These are phyloP conservation scores for Brachyhypopomus occidentalis DNA, from an alignment of 2,113 vertebrate species.

Conservation along the genomic window DNA sequence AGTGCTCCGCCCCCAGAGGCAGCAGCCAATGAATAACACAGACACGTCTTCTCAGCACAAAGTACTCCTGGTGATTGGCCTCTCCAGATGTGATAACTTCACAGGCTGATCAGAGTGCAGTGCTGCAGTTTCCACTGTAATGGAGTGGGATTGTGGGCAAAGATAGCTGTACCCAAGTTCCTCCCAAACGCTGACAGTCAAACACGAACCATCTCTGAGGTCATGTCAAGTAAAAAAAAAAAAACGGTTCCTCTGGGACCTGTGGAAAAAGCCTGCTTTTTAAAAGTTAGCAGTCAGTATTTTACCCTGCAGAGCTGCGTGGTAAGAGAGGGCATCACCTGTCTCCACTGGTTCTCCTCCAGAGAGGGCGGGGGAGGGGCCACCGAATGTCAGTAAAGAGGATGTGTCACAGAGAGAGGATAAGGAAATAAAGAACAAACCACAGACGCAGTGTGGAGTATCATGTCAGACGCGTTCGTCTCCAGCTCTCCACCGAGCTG, in stretches of 20 bases:
- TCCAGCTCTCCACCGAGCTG: no score
- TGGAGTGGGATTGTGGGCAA: neutral
- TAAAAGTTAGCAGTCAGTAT: neutral
- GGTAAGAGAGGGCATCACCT: neutral
- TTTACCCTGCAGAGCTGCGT: neutral
- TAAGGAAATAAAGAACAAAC: neutral
- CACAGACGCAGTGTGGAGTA: no score
- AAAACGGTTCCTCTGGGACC: neutral
- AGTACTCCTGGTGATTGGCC: neutral
- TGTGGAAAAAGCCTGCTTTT: neutral
- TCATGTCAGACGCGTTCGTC: no score
- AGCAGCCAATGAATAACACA: constrained; percentile 1
- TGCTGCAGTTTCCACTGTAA: no score
- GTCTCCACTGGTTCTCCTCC: neutral
- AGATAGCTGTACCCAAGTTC: neutral
- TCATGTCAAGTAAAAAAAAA: neutral
- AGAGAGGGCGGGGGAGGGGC: neutral
- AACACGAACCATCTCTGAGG: neutral
- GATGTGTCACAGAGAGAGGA: neutral
- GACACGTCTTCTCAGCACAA: neutral
- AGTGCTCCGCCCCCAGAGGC: neutral
- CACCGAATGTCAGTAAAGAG: neutral
- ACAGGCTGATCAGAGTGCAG: neutral
- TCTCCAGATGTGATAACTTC: neutral
- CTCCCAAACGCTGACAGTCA: neutral